Conservation (phyloP, 2,113 vertebrate species). For the Stercorarius parasiticus region DNA sequence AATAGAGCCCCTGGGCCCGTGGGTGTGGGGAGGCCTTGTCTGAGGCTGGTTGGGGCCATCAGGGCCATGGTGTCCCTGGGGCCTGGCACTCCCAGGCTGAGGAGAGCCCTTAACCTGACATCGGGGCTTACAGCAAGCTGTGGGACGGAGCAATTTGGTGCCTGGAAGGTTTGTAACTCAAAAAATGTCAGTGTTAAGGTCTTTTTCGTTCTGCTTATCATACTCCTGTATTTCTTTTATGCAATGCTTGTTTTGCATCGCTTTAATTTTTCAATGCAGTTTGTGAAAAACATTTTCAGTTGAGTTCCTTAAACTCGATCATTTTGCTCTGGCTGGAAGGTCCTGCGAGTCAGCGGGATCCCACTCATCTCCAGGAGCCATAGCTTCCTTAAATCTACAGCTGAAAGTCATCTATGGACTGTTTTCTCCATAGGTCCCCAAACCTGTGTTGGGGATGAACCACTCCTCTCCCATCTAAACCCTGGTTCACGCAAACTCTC, state of each 20-base stretch:
- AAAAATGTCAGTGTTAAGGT: neutral
- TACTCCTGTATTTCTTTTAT: neutral
- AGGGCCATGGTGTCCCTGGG: rapidly evolving
- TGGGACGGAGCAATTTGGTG: rapidly evolving
- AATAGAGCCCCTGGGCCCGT: rapidly evolving
- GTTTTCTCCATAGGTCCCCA: neutral
- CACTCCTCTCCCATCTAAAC: neutral
- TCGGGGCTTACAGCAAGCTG: rapidly evolving
- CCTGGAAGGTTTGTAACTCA: neutral
- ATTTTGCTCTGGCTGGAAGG: neutral
- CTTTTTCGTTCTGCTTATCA: neutral
- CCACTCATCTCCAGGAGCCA: rapidly evolving
- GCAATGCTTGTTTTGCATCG: neutral
- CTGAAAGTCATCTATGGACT: neutral
- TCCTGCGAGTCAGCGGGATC: neutral
- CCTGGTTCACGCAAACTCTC: rapidly evolving
- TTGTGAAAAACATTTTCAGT: neutral
- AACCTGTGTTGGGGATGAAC: rapidly evolving
- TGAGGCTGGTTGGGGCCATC: no score
- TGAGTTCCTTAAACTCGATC: neutral
- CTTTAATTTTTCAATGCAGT: neutral
- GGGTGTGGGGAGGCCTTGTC: rapidly evolving
- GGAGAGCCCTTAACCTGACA: neutral
- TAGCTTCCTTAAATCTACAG: rapidly evolving
- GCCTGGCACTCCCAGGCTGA: neutral